Base-by-base conservation (phyloP, 2,888 invertebrate species). In the Oscheius onirici region DNA sequence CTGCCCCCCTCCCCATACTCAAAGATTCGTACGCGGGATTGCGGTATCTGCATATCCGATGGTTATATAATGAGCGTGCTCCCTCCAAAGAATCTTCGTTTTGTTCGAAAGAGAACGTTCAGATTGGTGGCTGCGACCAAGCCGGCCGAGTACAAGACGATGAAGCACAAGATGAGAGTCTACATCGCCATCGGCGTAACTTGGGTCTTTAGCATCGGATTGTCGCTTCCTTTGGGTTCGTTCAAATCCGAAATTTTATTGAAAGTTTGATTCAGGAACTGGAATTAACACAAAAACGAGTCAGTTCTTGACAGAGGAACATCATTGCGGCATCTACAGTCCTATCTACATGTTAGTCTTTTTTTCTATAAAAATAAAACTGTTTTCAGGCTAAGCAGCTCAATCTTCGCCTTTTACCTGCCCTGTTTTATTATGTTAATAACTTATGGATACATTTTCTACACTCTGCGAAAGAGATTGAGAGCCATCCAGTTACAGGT, bases 391-490 rank as follows among this genome's bases (percentile, higher is more conserved):
- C 8, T 34, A 13, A 79, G 81, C 70, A 82, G 83, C 51, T 86
- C 86, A 26, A 83, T 87, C 20, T 86, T 87, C 69, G 84, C 89
- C 71, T 90, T 90, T 81, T 90, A 88, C 83, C 83, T 89, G 28
- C 90, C 90, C 0, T 89, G 89, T 79, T 69, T 89, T 54, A 88
- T 90, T 13, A 90, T 90, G 89, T 80, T 89, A n/a, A 85, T 88
- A 69, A 89, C 90, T 55, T 90, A 90, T 81, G 88, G 88, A 40
- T 85, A 85, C 69, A 87, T 87, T 8, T 87, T 87, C 72, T 84
- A 83, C 69, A 82, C 88, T 20, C 84, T 90, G 49, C 88, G 88
- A 49, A 83, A 84, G 63, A 79, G 87, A 8, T 69, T 87, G 26
- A 63, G 84, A 52, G 85, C 86, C 17, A 84, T 87, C 60, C 83